These are phyloP conservation scores for Eledona agricola DNA, from an alignment of 2,888 invertebrate species.

Conservation along the genomic window DNA sequence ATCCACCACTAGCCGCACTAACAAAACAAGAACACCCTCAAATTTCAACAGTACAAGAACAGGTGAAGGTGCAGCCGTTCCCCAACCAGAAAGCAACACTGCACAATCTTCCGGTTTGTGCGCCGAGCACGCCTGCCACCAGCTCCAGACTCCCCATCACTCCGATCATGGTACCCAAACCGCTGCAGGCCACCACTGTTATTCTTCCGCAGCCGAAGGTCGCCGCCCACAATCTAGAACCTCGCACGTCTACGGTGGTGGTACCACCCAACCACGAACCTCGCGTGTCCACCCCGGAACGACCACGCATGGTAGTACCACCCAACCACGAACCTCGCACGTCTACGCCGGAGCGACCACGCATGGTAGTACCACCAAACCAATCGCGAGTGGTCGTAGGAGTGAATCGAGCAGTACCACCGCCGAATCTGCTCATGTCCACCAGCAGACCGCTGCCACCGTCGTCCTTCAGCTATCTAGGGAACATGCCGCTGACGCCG, in stretches of 20 bases:
- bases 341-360: slow-evolving; percentile 61
- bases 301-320: slow-evolving; percentile 63
- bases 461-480: slow-evolving; percentile 37
- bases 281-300: too few species aligned
- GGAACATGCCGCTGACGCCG: slow-evolving; percentile 31
- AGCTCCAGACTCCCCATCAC: slow-evolving; percentile 65
- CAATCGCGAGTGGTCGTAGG: slow-evolving; percentile 48
- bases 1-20: slow-evolving; percentile 47
- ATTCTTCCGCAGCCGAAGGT: slow-evolving; percentile 59
- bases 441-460: slow-evolving; percentile 48
- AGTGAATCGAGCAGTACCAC: slow-evolving; percentile 43
- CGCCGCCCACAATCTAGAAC: slow-evolving; percentile 55
- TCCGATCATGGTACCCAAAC: slow-evolving; percentile 69
- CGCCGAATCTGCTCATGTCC: slow-evolving; percentile 50
- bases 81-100: slow-evolving; percentile 40
- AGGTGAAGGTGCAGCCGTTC: slow-evolving; percentile 41
- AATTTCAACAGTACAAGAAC: slow-evolving; percentile 40
- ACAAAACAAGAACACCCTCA: slow-evolving; percentile 46
- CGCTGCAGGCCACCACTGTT: slow-evolving; percentile 65
- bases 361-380: slow-evolving; percentile 58
- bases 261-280: too few species aligned
- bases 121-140: slow-evolving; percentile 47
- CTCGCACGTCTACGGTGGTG: slow-evolving; percentile 62
- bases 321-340: too few species aligned
- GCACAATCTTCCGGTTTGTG: slow-evolving; percentile 52